Percentiles rank a stretch among this genome's conserved stretches.
phyloP scores from a whole-genome alignment of 2,888 invertebrate species.

The Idaea biselata region DNA sequence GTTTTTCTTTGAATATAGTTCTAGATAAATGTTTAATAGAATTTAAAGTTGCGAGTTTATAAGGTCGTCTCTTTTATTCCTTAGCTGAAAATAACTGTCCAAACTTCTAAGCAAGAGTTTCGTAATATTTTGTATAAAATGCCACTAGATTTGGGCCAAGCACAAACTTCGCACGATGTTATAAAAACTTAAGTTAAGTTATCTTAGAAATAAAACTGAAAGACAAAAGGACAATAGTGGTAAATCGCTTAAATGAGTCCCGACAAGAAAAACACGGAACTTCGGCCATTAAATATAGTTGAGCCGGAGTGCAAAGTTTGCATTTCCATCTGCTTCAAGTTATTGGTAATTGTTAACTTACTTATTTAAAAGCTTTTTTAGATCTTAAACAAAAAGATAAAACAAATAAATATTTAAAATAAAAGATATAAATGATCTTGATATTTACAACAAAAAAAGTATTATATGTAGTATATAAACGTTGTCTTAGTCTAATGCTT shows the following conservation, averaged over 20 bases:
- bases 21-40: too few species aligned
- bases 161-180: neutral
- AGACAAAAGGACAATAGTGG: constrained; percentile 38
- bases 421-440: too few species aligned
- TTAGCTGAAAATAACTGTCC: neutral
- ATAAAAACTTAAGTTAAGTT: constrained; percentile 1
- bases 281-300: constrained; percentile 58
- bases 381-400: neutral
- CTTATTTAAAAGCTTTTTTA: constrained; percentile 20
- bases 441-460: too few species aligned
- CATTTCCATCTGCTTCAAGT: constrained; percentile 37
- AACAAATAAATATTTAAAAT: too few species aligned
- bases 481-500: too few species aligned
- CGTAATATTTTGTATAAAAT: neutral
- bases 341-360: constrained; percentile 39
- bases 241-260: constrained; percentile 54
- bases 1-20: too few species aligned
- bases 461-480: too few species aligned
- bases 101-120: neutral
- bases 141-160: neutral
- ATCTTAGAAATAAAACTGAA: constrained; percentile 16
- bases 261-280: constrained; percentile 64
- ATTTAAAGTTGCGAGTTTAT: too few species aligned
- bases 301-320: constrained; percentile 62
- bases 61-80: too few species aligned